Percentiles rank a stretch among this genome's conserved stretches.
phyloP scores from a whole-genome alignment of 2,888 invertebrate genomes.

The Cerceris ruficornis region DNA sequence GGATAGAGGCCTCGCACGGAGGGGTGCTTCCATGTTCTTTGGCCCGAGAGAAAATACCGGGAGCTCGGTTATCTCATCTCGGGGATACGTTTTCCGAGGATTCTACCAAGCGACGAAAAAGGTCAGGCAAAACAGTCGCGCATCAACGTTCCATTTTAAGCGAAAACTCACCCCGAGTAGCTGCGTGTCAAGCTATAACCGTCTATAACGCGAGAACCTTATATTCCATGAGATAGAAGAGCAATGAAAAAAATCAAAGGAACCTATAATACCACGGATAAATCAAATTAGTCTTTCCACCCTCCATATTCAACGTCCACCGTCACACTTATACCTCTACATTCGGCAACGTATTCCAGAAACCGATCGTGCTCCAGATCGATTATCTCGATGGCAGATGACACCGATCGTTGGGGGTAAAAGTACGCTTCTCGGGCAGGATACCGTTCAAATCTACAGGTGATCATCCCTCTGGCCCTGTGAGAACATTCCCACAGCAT shows the following conservation, averaged over 20 bases:
- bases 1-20: conserved; percentile 57
- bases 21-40: conserved; percentile 57
- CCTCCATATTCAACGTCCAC: no score
- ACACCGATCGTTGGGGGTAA: conserved; percentile 67
- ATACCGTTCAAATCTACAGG: conserved; percentile 73
- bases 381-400: conserved; percentile 56
- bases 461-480: conserved; percentile 72
- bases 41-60: conserved; percentile 54
- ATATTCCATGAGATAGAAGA: no score
- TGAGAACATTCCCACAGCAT: conserved; percentile 81
- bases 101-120: background rate
- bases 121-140: background rate
- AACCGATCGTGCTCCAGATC: conserved; percentile 34
- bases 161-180: background rate
- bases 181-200: no score
- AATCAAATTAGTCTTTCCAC: background rate
- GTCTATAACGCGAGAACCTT: no score
- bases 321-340: background rate
- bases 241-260: no score
- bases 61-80: conserved; percentile 42
- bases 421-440: conserved; percentile 37
- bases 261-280: background rate
- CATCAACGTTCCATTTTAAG: background rate
- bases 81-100: conserved; percentile 40
- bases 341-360: conserved; percentile 3